phyloP scores from a whole-genome alignment of 1,140 invertebrate species.

The Pachypeltis micranthus region DNA sequence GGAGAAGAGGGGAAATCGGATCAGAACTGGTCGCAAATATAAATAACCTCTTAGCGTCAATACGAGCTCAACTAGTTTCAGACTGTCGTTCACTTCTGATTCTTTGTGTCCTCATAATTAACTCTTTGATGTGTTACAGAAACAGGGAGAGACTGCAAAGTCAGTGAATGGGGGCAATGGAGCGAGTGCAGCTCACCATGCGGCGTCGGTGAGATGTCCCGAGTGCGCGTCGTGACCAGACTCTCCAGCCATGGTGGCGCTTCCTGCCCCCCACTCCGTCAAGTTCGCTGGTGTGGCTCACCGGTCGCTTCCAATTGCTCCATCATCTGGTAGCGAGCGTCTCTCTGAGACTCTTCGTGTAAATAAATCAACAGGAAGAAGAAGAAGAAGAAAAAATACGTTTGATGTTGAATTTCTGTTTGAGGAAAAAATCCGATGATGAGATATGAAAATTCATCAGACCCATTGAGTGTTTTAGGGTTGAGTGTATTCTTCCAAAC shows the following conservation, averaged over 20 bases:
- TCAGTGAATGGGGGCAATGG: slow-evolving; percentile 80
- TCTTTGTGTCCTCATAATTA: neutral
- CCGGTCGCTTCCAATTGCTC: slow-evolving; percentile 50
- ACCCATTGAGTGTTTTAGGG: too few species aligned
- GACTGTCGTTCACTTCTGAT: too few species aligned
- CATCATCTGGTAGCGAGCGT: slow-evolving; percentile 9
- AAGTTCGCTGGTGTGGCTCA: slow-evolving; percentile 72
- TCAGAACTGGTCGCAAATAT: neutral
- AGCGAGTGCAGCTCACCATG: slow-evolving; percentile 71
- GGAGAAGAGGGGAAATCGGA: neutral
- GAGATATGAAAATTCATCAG: too few species aligned
- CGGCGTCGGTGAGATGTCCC: slow-evolving; percentile 72
- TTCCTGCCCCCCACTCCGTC: slow-evolving; percentile 64
- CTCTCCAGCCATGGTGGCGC: slow-evolving; percentile 61
- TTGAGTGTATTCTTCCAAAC: too few species aligned
- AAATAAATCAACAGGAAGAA: too few species aligned
- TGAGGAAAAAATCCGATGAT: too few species aligned
- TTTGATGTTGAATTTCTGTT: too few species aligned
- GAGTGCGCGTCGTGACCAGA: slow-evolving; percentile 59
- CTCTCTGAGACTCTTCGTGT: slow-evolving; percentile 3
- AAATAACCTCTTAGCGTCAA: neutral
- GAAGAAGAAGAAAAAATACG: too few species aligned
- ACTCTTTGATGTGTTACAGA: neutral
- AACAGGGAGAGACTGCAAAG: slow-evolving; percentile 58
- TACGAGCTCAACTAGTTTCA: too few species aligned